A percentile compares a stretch with the other conserved stretches of the same genome.
phyloP scores from a whole-genome alignment of 2,797 vertebrate species.

The Cuniculus paca region DNA sequence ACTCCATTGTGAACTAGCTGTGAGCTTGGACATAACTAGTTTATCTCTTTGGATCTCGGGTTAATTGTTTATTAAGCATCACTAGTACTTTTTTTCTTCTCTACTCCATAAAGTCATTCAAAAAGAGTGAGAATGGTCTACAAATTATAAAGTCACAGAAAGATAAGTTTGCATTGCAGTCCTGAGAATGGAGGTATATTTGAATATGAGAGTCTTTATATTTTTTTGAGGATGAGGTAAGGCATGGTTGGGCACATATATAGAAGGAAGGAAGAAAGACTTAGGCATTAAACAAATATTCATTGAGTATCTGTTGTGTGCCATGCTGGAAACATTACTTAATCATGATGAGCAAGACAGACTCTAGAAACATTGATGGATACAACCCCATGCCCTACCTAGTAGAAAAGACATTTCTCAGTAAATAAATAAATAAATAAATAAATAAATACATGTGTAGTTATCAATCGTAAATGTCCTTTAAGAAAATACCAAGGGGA shows the following conservation, averaged over 20 bases:
- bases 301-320: slow-evolving; percentile 15
- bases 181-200: neutral
- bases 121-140: slow-evolving; percentile 7
- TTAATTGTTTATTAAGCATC: neutral
- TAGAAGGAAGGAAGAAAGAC: neutral
- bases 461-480: neutral
- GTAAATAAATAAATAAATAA: neutral
- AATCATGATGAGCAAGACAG: neutral
- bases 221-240: neutral
- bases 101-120: slow-evolving; percentile 1
- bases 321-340: neutral
- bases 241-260: neutral
- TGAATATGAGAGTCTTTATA: neutral
- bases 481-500: neutral
- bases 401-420: neutral
- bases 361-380: neutral
- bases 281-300: slow-evolving; percentile 33
- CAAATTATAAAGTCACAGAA: slow-evolving; percentile 52
- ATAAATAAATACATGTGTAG: neutral
- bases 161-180: neutral
- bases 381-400: neutral
- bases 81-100: neutral
- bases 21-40: neutral
- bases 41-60: slow-evolving; percentile 4
- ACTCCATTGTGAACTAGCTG: neutral